These are phyloP conservation scores for Passer domesticus DNA, from an alignment of 2,113 vertebrate species.

Conservation along the genomic window DNA sequence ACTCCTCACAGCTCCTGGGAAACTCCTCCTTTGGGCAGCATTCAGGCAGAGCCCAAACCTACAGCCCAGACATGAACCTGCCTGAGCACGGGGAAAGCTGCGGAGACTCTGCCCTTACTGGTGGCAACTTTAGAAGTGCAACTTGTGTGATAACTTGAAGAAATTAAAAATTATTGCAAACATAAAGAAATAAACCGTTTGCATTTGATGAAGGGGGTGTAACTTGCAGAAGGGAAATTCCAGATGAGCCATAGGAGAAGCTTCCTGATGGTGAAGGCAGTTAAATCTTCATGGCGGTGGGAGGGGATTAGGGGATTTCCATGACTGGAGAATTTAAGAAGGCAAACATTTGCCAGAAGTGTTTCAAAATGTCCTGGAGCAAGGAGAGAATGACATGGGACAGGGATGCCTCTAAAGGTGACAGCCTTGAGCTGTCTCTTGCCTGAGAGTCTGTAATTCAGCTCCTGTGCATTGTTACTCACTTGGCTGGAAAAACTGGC, in stretches of 20 bases:
- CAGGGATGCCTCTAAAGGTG: neutral
- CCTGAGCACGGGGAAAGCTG: neutral
- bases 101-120: neutral
- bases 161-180: neutral
- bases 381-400: neutral
- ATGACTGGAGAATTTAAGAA: neutral
- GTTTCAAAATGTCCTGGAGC: neutral
- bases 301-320: neutral
- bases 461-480: neutral
- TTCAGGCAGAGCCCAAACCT: neutral
- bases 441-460: neutral
- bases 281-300: neutral
- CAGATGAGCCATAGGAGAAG: neutral
- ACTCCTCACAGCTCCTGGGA: neutral
- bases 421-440: neutral
- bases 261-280: neutral
- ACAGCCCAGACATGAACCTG: neutral
- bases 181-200: neutral
- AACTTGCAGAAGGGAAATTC: neutral
- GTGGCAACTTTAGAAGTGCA: neutral
- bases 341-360: neutral
- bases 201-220: neutral
- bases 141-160: neutral
- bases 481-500: neutral
- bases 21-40: neutral